Evolutionary conservation across 2,888 invertebrate genomes (phyloP), one percentile per base, ranked within the genome.

Genomic region (Ptilodon capucinus): DNA sequence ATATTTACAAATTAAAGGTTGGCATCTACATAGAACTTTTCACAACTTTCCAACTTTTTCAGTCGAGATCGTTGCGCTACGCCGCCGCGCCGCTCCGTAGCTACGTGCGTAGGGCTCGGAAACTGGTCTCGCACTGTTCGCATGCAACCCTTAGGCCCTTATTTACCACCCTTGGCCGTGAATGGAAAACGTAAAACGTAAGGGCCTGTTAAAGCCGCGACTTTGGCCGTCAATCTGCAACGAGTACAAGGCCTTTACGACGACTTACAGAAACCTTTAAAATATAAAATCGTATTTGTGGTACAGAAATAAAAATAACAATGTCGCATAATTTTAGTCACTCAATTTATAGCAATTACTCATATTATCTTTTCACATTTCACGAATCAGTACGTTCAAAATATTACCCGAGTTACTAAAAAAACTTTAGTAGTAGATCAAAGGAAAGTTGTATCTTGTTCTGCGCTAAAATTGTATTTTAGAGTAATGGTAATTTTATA

Each of bases 101-200:
- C 70, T 66, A 74, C 74, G 74, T 65, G 62, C 64, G 74, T 64
- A 66, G 71, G 61, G 47, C 54, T 32, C 44, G 59, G 48, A 45
- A 47, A 14, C 40, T 18, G 8, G 28, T 40, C 44, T 48, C 38
- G 17, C 25, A 46, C 62, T 62, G 60, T 13, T 23, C 4, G 17
- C 21, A 17, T 45, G 56, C 52, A 60, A 40, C 17, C 38, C 13
- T 34, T 17, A 17, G 9, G n/a, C 17, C 34, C n/a, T n/a, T n/a
- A 28, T 41, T 16, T 30, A 11, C 19, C 0, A 13, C 34, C n/a
- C 28, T 35, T 32, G 14, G 14, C 32, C 14, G 32, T 32, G 32
- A 32, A 32, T 28, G n/a, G n/a, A 28, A 28, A 11, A 13, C 13
- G 23, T 23, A 6, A 8, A 6, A 23, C 4, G 14, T 2, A 13